Evolutionary conservation across 2,888 invertebrate genomes (phyloP).

Genomic region (Limnephilus rhombicus): DNA sequence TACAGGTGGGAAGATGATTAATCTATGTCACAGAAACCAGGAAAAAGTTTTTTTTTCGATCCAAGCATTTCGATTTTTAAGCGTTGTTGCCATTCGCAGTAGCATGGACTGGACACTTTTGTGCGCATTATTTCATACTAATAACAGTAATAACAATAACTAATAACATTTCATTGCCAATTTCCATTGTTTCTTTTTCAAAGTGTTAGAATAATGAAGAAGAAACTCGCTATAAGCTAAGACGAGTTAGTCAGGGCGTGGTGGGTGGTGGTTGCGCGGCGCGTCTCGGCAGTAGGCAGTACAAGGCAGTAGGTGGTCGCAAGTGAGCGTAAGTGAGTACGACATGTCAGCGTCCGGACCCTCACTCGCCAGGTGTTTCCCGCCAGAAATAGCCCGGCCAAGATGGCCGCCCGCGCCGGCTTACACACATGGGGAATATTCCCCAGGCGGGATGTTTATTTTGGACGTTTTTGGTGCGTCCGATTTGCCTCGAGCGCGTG

Average conservation of each 20-base stretch:
- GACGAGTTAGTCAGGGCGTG: neutral
- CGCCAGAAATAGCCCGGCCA: slow-evolving; percentile 33
- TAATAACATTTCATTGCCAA: too few species aligned
- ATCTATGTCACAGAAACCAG: too few species aligned
- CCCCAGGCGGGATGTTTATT: slow-evolving; percentile 38
- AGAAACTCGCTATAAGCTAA: neutral
- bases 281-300: neutral
- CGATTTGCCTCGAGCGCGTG: slow-evolving; percentile 36
- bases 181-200: too few species aligned
- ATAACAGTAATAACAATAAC: too few species aligned
- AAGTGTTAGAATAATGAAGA: neutral
- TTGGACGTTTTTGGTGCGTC: slow-evolving; percentile 29
- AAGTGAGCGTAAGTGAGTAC: neutral
- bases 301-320: neutral
- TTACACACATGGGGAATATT: slow-evolving; percentile 33
- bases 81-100: too few species aligned
- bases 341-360: slow-evolving; percentile 6
- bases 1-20: too few species aligned
- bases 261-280: neutral
- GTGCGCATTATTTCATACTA: too few species aligned
- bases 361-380: slow-evolving; percentile 34
- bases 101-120: too few species aligned
- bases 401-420: slow-evolving; percentile 27
- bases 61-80: too few species aligned
- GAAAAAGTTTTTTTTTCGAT: too few species aligned